Evolutionary conservation across 2,113 vertebrate species (phyloP), one percentile per base, ranked within the genome.

Genomic region (Gobio gobio): DNA sequence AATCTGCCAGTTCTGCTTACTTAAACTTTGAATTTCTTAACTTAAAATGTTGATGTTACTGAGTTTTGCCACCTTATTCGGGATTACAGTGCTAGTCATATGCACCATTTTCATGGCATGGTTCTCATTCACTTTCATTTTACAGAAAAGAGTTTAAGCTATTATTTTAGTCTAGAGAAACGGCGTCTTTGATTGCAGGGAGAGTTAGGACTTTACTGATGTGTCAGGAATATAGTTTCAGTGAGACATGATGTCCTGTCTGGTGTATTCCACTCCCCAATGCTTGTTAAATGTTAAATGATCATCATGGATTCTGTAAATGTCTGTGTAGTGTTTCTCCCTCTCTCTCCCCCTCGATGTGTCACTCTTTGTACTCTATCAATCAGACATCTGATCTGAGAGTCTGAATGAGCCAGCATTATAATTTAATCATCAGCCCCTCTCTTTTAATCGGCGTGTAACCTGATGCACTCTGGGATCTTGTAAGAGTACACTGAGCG

Each of bases 341-440:
- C 18, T 22, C 54, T 56, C 54, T 22, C 54, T 56, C 54, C 7
- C 24, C 14, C 33, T 59, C 33, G 43, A 10, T 43, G 20, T 59
- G 5, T 80, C 59, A 29, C 58, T 83, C 29, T 54, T 59, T 90
- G 91, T 92, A 91, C 91, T 90, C 87, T 88, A 88, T 91, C 94
- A 87, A 88, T 91, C 94, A 88, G 97, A 97, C 97, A 97, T 93
- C 72, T 86, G 95, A 96, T 94, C 96, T 92, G 73, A 83, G 88
- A 90, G 94, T 93, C 95, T 98, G 95, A 97, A 93, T 95, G 95
- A 94, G 94, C 93, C 85, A 89, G 94, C 92, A 85, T 96, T 97
- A 98, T 98, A 93, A 99, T 98, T 99, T 97, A 99, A 98, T 99
- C 92, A 99, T 99, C 94, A 94, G 90, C 89, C 89, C 93, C 93